These are phyloP conservation scores for Tautogolabrus adspersus DNA, from an alignment of 2,113 vertebrate genomes.

Conservation along the genomic window DNA sequence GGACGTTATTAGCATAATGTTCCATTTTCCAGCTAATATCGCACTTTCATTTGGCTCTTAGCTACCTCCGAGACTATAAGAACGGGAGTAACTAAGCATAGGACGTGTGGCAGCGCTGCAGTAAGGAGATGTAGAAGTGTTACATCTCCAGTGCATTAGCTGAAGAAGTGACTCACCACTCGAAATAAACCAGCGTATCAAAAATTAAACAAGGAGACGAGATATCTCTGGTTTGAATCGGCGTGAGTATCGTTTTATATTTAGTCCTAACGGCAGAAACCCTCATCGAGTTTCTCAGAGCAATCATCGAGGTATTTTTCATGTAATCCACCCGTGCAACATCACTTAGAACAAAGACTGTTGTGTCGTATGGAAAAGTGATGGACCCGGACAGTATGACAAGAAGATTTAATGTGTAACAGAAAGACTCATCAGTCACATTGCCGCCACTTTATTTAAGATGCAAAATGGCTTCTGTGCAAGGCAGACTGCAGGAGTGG, in stretches of 20 bases:
- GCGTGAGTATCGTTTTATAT: constrained; percentile 31
- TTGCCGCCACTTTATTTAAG: constrained; percentile 62
- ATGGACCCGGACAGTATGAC: constrained; percentile 61
- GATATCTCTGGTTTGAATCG: constrained; percentile 2
- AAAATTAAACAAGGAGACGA: constrained; percentile 34
- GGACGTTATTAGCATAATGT: constrained; percentile 68
- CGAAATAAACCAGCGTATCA: constrained; percentile 39
- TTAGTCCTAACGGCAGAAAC: constrained; percentile 39
- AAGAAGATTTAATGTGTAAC: constrained; percentile 65
- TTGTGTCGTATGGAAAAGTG: constrained; percentile 56
- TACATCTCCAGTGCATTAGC: constrained; percentile 18
- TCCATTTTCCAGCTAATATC: constrained; percentile 55
- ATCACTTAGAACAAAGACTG: constrained; percentile 49
- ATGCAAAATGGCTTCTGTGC: constrained; percentile 69
- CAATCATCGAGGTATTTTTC: constrained; percentile 49
- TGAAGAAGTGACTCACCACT: constrained; percentile 16
- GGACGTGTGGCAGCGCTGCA: background rate
- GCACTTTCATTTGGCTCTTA: constrained; percentile 48
- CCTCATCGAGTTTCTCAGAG: constrained; percentile 62
- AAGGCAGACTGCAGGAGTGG: constrained; percentile 59
- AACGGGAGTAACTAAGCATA: constrained; percentile 22
- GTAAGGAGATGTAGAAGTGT: constrained; percentile 8
- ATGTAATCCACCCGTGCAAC: constrained; percentile 59
- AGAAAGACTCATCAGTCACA: constrained; percentile 65
- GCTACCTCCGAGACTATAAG: constrained; percentile 29